Conservation (phyloP, 1,140 invertebrate species). For the Agrypnia vestita region DNA sequence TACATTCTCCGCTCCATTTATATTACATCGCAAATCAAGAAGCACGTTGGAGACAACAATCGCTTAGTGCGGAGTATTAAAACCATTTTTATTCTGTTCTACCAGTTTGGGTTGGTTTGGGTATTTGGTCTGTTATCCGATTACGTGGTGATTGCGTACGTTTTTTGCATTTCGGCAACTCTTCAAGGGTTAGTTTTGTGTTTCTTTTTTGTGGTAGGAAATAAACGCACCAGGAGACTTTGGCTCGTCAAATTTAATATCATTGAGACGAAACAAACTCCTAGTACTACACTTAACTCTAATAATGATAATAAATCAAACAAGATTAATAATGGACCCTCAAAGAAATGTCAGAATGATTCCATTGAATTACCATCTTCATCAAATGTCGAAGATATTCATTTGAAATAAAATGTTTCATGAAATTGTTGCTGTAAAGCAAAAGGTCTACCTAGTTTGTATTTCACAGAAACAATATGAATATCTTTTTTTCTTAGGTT, state of each 20-base stretch:
- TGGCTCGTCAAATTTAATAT: neutral
- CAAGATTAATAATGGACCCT: too few relatives aligned
- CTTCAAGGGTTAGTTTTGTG: conserved; percentile 39
- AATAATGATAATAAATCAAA: too few relatives aligned
- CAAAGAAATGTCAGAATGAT: too few relatives aligned
- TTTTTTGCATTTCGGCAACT: conserved; percentile 71
- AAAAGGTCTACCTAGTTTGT: too few relatives aligned
- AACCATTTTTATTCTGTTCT: conserved; percentile 71
- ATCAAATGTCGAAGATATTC: too few relatives aligned
- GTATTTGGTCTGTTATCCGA: conserved; percentile 69
- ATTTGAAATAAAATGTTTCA: too few relatives aligned
- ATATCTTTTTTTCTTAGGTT: too few relatives aligned
- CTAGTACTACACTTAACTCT: too few relatives aligned
- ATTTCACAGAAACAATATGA: too few relatives aligned
- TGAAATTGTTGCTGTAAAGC: too few relatives aligned
- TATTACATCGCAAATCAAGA: conserved; percentile 66
- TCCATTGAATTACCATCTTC: too few relatives aligned
- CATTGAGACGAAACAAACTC: too few relatives aligned
- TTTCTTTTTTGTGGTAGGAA: conserved; percentile 30
- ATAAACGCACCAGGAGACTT: neutral
- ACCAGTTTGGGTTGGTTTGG: conserved; percentile 72
- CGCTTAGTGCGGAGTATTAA: conserved; percentile 61
- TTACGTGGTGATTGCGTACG: conserved; percentile 66
- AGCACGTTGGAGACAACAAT: conserved; percentile 68
- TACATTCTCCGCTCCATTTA: conserved; percentile 71